Percentiles rank a stretch among this genome's conserved stretches.
Evolutionary conservation across 1,140 invertebrate species (phyloP).

Genomic region (Drosophila pruinosa): DNA sequence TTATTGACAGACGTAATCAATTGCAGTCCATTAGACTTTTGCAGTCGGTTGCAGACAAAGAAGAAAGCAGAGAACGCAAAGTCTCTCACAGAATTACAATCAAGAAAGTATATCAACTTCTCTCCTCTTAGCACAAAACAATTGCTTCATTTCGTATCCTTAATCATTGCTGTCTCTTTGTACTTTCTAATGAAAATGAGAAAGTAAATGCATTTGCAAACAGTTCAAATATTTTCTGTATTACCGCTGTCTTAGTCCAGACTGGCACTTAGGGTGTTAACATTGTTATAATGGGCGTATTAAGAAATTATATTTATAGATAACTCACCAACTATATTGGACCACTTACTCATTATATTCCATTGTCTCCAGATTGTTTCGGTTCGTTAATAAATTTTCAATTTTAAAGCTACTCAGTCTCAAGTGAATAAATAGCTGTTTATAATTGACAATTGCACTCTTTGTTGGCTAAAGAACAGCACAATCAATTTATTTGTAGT

Average conservation of each 20-base stretch:
- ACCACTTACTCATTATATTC: neutral
- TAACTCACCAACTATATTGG: neutral
- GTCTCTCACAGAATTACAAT: slow-evolving; percentile 15
- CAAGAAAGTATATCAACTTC: slow-evolving; percentile 15
- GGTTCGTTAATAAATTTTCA: no score
- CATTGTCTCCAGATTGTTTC: neutral
- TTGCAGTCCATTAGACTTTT: slow-evolving; percentile 63
- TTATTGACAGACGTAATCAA: slow-evolving; percentile 63
- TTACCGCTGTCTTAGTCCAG: no score
- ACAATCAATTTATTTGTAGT: neutral
- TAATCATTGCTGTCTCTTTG: neutral
- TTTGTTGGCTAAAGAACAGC: neutral
- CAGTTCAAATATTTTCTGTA: neutral
- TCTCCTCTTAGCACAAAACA: neutral
- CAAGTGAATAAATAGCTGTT: neutral
- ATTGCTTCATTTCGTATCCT: neutral
- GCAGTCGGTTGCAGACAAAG: slow-evolving; percentile 35
- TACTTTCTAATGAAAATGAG: neutral
- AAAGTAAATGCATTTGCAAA: neutral
- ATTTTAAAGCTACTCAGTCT: neutral
- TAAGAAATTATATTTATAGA: neutral
- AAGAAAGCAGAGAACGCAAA: slow-evolving; percentile 4
- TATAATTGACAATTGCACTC: neutral
- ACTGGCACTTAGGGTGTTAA: no score
- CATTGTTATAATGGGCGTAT: neutral